phyloP scores from a whole-genome alignment of 2,113 vertebrate species.

The Catharus minimus region DNA sequence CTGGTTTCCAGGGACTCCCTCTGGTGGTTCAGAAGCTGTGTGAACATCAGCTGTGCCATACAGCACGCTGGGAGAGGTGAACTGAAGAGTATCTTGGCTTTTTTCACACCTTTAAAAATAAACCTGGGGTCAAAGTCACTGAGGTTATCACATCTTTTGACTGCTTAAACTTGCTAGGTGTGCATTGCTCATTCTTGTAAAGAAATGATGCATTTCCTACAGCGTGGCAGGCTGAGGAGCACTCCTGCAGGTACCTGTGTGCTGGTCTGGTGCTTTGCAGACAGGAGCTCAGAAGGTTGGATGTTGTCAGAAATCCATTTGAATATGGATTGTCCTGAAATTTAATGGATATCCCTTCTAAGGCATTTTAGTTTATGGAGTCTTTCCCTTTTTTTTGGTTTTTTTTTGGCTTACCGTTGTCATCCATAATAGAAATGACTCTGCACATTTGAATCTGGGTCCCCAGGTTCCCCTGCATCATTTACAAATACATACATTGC shows the following conservation, averaged over 20 bases:
- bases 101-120: neutral
- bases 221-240: fast-evolving
- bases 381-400: neutral
- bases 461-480: neutral
- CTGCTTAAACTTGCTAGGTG: neutral
- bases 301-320: neutral
- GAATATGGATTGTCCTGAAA: neutral
- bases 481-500: neutral
- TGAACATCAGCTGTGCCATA: fast-evolving
- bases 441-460: neutral
- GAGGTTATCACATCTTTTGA: neutral
- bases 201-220: neutral
- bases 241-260: fast-evolving
- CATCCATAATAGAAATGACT: neutral
- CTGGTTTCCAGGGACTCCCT: neutral
- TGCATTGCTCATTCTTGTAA: fast-evolving
- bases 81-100: neutral
- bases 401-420: neutral
- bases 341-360: neutral
- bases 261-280: neutral
- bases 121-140: neutral
- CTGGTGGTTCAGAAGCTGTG: neutral
- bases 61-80: fast-evolving
- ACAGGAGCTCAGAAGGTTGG: neutral
- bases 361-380: neutral